Conservation (phyloP, 2,113 vertebrate genomes). For the Siphamia tubifer region DNA sequence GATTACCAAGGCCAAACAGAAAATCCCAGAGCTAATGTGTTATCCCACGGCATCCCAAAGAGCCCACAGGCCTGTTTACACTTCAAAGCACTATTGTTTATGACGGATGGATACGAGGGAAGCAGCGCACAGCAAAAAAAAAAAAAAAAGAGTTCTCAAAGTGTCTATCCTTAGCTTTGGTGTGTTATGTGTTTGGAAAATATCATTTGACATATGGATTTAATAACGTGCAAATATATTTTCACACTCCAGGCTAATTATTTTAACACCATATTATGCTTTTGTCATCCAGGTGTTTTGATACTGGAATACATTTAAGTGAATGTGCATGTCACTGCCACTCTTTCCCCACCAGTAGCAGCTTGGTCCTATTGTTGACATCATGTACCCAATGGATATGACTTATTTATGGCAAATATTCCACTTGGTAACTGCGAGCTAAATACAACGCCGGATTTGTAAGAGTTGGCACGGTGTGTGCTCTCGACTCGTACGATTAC, state of each 20-base stretch:
- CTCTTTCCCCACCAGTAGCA: neutral
- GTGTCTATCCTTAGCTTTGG: too few relatives aligned
- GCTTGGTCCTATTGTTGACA: neutral
- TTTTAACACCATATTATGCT: neutral
- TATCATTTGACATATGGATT: neutral
- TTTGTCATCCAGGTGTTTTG: neutral
- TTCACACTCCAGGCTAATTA: neutral
- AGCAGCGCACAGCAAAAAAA: too few relatives aligned
- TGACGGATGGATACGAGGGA: neutral
- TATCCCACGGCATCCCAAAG: neutral
- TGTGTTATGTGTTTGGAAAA: too few relatives aligned
- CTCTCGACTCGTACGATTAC: neutral
- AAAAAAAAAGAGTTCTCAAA: too few relatives aligned
- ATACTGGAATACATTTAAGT: neutral
- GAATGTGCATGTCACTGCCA: neutral
- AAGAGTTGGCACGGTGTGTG: neutral
- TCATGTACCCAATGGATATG: neutral
- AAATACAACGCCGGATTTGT: conserved; percentile 9
- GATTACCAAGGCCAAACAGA: conserved; percentile 12
- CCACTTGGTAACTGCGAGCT: neutral
- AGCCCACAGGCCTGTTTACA: conserved; percentile 7
- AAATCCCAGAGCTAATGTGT: conserved; percentile 15
- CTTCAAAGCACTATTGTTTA: conserved; percentile 18
- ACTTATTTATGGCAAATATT: conserved; percentile 18
- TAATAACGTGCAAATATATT: neutral